Base-by-base conservation (phyloP, 2,797 vertebrate species). In the Poeciliopsis infans region DNA sequence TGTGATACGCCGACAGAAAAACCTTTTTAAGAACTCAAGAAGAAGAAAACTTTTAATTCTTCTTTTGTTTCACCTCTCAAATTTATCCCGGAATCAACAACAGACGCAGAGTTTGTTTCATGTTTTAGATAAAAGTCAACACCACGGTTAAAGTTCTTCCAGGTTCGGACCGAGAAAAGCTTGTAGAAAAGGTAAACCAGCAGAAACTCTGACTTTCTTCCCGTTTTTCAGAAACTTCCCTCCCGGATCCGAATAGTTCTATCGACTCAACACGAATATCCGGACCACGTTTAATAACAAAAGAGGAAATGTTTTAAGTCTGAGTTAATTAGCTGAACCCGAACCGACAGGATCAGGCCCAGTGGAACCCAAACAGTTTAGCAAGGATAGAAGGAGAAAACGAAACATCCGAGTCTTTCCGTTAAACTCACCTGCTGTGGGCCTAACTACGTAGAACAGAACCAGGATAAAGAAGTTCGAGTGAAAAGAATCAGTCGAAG, bases 111-210 rank as follows among this genome's bases (percentile, higher is more conserved):
- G 55, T 28, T 59, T n/a, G 23, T 28, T 28, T 59, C n/a, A 5
- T 31, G 55, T 59, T 28, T 13, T 31, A 23, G 55, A 13, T 28
- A 1, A 28, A 28, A 59, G 1, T 16, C 57, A 31, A 31, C 57
- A 16, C 57, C 28, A 33, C 57, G 16, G 57, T 1, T n/a, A 2
- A 57, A 57, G 57, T 61, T 61, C 28, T 16, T 15, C 16, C 57
- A 31, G 13, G 28, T 31, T 59, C n/a, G 28, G 13, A 59, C 28
- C 13, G 5, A 33, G 28, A 7, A 61, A 59, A 59, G n/a, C 12
- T 28, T 28, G 2, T 2, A n/a, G 0, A n/a, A n/a, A 57, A 11
- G 10, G 1, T 1, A 5, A 57, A n/a, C 51, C 3, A 28, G 57
- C 4, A n/a, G 53, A 55, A 55, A 55, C 51, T 31, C 28, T 0